A percentile compares a stretch with the other conserved stretches of the same genome.
Conservation (phyloP, 2,888 invertebrate genomes). For the Nezara viridula region DNA sequence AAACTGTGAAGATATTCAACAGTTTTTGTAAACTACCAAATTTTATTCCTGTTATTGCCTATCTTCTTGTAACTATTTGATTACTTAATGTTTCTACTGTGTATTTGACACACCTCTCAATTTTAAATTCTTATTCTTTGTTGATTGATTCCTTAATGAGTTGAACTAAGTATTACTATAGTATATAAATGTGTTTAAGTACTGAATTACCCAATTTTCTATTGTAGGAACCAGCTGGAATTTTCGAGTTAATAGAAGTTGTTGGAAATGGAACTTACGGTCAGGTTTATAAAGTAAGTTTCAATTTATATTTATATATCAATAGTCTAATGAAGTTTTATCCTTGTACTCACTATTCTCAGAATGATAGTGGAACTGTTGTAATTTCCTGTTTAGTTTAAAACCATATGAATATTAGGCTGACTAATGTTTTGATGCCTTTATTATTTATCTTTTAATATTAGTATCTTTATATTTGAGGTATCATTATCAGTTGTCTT, state of each 20-base stretch:
- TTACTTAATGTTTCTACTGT: background rate
- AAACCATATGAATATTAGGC: background rate
- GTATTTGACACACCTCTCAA: background rate
- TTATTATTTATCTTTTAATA: background rate
- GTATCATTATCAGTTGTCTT: background rate
- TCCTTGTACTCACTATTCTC: background rate
- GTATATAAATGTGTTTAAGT: background rate
- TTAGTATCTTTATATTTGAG: background rate
- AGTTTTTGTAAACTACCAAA: background rate
- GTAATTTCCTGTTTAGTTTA: conserved; percentile 22
- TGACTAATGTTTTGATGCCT: background rate
- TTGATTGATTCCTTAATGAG: background rate
- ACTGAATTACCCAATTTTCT: conserved; percentile 35
- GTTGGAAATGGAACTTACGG: conserved; percentile 99
- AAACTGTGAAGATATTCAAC: background rate
- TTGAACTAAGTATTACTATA: background rate
- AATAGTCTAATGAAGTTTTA: background rate
- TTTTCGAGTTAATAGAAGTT: conserved; percentile 99
- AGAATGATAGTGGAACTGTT: background rate
- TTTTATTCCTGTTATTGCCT: background rate
- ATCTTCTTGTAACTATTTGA: background rate
- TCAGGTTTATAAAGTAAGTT: conserved; percentile 97
- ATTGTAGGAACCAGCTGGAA: conserved; percentile 98
- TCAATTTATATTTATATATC: background rate
- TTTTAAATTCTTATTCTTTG: background rate